phyloP scores from a whole-genome alignment of 2,888 invertebrate species.

The Siphonodentalium dalli region DNA sequence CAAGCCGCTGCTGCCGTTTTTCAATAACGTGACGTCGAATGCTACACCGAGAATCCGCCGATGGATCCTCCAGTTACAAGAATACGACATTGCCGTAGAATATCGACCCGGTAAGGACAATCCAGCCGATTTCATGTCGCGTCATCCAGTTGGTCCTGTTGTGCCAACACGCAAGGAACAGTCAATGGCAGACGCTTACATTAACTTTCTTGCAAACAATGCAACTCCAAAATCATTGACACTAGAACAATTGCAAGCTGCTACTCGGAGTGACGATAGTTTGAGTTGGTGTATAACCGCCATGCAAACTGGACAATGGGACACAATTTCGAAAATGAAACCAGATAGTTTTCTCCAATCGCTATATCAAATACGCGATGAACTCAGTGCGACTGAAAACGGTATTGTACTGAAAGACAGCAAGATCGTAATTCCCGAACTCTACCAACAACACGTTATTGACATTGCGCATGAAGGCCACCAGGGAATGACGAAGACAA shows the following conservation, averaged over 20 bases:
- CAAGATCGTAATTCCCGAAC: constrained; percentile 24
- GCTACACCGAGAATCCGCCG: constrained; percentile 30
- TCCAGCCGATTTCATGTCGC: constrained; percentile 31
- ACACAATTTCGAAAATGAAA: background rate
- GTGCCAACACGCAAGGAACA: background rate
- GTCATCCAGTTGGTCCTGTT: constrained; percentile 23
- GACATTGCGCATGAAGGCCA: no score
- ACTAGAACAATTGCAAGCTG: constrained; percentile 11
- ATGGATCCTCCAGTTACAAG: constrained; percentile 25
- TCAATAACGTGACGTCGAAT: constrained; percentile 33
- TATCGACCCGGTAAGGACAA: constrained; percentile 32
- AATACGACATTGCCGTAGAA: constrained; percentile 26
- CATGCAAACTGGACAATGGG: constrained; percentile 3
- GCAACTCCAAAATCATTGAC: constrained; percentile 26
- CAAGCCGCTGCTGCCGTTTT: constrained; percentile 38
- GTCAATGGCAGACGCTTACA: constrained; percentile 21
- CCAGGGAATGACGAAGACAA: no score
- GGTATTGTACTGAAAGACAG: constrained; percentile 3
- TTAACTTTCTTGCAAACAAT: constrained; percentile 17
- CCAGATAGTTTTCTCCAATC: background rate
- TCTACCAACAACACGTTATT: no score
- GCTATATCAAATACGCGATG: constrained; percentile 10
- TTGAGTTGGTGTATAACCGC: constrained; percentile 7
- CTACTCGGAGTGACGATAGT: constrained; percentile 7
- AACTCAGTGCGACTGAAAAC: background rate